phyloP scores from a whole-genome alignment of 2,797 vertebrate species.

The Telmatherina bonti region DNA sequence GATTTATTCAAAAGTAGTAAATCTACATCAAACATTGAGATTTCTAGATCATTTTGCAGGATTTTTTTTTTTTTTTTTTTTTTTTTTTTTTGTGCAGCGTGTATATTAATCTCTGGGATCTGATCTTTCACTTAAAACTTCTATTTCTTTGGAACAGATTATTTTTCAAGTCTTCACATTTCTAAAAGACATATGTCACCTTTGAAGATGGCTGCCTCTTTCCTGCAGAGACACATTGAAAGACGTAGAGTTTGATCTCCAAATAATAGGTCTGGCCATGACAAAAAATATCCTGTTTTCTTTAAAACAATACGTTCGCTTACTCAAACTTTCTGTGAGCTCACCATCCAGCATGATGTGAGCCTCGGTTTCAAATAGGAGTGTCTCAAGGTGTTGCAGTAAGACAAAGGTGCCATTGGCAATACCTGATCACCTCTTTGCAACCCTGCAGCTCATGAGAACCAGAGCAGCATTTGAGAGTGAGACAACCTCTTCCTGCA shows the following conservation, averaged over 20 bases:
- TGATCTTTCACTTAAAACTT: background rate
- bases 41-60: background rate
- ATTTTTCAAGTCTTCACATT: background rate
- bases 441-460: conserved; percentile 66
- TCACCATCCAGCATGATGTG: conserved; percentile 16
- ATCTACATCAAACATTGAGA: background rate
- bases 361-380: conserved; percentile 72
- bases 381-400: conserved; percentile 51
- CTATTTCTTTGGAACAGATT: background rate
- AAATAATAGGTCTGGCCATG: background rate
- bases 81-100: background rate
- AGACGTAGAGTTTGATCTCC: background rate
- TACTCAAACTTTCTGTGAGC: conserved; percentile 15
- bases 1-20: background rate
- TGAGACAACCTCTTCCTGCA: conserved; percentile 45
- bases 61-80: conserved; percentile 1
- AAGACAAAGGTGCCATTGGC: conserved; percentile 66
- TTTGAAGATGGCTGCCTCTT: background rate
- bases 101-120: background rate
- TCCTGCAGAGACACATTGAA: background rate
- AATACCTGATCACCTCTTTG: conserved; percentile 66
- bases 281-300: background rate
- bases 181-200: background rate
- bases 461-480: conserved; percentile 65
- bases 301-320: background rate